A percentile compares a stretch with the other conserved stretches of the same genome.
These are phyloP conservation scores for Epistrophe grossulariae DNA, from an alignment of 2,888 invertebrate genomes.

Conservation along the genomic window DNA sequence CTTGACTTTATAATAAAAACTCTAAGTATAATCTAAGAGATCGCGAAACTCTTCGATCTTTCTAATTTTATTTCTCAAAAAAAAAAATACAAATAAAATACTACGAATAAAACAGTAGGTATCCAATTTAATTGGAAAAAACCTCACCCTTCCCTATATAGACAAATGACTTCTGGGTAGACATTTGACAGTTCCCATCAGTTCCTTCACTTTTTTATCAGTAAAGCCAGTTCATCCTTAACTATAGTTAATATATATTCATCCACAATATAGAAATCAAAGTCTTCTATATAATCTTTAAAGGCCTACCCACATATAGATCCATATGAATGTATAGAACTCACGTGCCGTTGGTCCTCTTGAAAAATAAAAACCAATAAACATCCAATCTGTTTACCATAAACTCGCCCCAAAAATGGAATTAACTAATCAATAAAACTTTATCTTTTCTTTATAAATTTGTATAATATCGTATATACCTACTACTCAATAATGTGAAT, in stretches of 20 bases:
- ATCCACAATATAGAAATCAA: background rate
- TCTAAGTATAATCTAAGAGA: too few species aligned
- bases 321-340: background rate
- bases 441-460: constrained; percentile 2
- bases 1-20: too few species aligned
- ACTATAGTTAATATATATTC: background rate
- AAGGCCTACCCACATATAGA: background rate
- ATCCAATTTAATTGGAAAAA: too few species aligned
- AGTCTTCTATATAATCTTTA: background rate
- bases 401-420: constrained; percentile 21
- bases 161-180: background rate
- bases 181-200: background rate
- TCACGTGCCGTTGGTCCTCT: background rate
- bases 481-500: constrained; percentile 5
- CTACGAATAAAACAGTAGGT: too few species aligned
- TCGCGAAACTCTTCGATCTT: too few species aligned
- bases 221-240: background rate
- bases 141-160: too few species aligned
- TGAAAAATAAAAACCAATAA: constrained; percentile 25
- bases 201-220: background rate
- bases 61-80: too few species aligned
- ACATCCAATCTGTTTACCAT: constrained; percentile 38
- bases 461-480: background rate
- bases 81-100: too few species aligned
- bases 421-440: constrained; percentile 59